Evolutionary conservation across 37 sponge, comb jelly and placozoan species (phyloP), one percentile per base, ranked within the genome.

Genomic region (Amphimedon queenslandica): DNA sequence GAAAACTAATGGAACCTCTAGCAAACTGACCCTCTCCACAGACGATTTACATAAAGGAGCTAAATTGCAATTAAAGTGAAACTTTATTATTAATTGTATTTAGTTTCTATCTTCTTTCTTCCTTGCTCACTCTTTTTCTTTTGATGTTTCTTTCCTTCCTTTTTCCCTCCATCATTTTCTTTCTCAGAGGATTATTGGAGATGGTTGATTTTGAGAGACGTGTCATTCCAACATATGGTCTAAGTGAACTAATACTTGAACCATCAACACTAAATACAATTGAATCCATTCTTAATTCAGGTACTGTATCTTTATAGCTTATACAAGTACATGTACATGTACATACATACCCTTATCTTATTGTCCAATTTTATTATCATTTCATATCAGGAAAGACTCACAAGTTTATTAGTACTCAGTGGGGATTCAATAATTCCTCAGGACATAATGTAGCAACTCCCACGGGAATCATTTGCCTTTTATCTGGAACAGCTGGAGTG

Each of bases 121-220:
- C n/a, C n/a, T n/a, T n/a, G n/a, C 53, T 18, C 8, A 47, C 53
- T 18, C 13, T 47, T 71, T 21, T 51, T n/a, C 42, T 41, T 51
- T n/a, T 71, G 72, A 43, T 20, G 28, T 28, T 21, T 28, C 1
- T 31, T 3, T n/a, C n/a, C n/a, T n/a, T n/a, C n/a, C n/a, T n/a
- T 21, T 38, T 67, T 18, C 68, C 8, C 37, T 35, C 21, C 4
- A 31, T 8, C 13, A 27, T 23, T 33, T 21, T 16, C 4, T 35
- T 39, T 67, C 10, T n/a, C 58, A 75, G 71, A 37, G 81, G 81
- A 3, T 47, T 87, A 57, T 73, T 87, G 28, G 87, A 87, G 72
- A 87, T 87, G 87, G 75, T 80, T 36, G 87, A 87, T 70, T 87
- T 87, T 71, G 87, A 87, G 53, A 68, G 76, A 3, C 77, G 87